These are phyloP conservation scores for Delphinus delphis DNA, from an alignment of 2,113 vertebrate genomes.

Conservation along the genomic window DNA sequence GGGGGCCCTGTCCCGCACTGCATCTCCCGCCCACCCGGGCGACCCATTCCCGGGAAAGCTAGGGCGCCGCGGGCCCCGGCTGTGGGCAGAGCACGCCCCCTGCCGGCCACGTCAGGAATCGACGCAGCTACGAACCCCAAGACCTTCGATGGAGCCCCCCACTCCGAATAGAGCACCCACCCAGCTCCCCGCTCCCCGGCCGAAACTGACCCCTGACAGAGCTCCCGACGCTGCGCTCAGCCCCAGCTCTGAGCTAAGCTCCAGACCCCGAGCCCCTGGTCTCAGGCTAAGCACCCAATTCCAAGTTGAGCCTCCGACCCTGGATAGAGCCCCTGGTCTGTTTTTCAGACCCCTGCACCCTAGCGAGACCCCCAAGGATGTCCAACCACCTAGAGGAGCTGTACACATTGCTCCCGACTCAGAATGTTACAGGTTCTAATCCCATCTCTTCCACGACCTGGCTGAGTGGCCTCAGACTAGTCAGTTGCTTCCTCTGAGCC, in stretches of 20 bases:
- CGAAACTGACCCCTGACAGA: neutral
- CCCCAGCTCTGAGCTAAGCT: neutral
- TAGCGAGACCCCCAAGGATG: neutral
- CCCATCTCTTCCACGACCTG: neutral
- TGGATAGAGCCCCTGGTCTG: neutral
- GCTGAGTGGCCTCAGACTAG: neutral
- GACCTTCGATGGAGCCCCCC: rapidly evolving
- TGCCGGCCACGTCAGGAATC: neutral
- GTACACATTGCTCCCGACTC: neutral
- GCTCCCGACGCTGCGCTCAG: neutral
- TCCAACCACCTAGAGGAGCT: neutral
- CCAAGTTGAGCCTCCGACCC: neutral
- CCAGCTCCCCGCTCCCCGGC: neutral
- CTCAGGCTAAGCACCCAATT: neutral
- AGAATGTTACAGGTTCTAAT: neutral
- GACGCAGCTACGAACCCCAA: rapidly evolving
- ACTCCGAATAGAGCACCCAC: neutral
- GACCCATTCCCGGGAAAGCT: rapidly evolving
- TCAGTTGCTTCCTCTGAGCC: neutral
- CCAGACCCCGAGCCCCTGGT: neutral
- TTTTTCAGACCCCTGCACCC: neutral
- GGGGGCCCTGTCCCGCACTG: neutral
- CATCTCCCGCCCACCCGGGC: neutral
- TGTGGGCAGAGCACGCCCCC: conserved; percentile 37
- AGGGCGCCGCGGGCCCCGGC: neutral